These are phyloP conservation scores for Anhinga rufa DNA, from an alignment of 2,113 vertebrate species.

Conservation along the genomic window DNA sequence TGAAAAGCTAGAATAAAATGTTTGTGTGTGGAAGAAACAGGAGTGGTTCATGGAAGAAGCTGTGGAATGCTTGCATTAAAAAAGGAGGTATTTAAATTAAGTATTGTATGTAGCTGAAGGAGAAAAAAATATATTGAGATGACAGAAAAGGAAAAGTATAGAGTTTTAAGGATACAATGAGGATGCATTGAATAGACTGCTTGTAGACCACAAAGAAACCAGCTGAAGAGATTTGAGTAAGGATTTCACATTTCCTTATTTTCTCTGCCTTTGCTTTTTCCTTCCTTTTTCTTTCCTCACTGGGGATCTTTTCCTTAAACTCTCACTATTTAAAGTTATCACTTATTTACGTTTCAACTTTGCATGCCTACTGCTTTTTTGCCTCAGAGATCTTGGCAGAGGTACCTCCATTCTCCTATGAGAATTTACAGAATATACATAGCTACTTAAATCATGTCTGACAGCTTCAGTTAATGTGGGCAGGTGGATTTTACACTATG, in stretches of 20 bases:
- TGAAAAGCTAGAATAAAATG: not conserved
- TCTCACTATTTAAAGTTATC: not conserved
- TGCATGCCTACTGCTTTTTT: not conserved
- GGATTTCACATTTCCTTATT: not conserved
- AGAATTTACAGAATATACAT: conserved; percentile 39
- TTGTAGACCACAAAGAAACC: not conserved
- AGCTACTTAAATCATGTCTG: conserved; percentile 57
- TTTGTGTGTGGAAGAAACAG: not conserved
- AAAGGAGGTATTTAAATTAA: not conserved
- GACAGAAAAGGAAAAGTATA: not conserved
- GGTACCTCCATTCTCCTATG: conserved; percentile 3
- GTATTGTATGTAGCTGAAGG: not conserved
- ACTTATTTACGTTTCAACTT: not conserved
- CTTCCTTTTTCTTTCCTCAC: not conserved
- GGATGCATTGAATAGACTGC: not conserved
- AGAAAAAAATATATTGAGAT: not conserved
- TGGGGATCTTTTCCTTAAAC: not conserved
- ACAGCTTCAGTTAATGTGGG: conserved; percentile 51
- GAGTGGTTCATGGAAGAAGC: not conserved
- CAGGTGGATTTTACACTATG: conserved; percentile 53
- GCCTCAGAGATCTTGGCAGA: not conserved
- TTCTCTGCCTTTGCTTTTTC: not conserved
- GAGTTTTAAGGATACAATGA: not conserved
- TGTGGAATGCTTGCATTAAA: not conserved
- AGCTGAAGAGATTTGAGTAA: not conserved